Evolutionary conservation across 2,113 vertebrate species (phyloP), one percentile per base, ranked within the genome.

Genomic region (Salvelinus fontinalis): DNA sequence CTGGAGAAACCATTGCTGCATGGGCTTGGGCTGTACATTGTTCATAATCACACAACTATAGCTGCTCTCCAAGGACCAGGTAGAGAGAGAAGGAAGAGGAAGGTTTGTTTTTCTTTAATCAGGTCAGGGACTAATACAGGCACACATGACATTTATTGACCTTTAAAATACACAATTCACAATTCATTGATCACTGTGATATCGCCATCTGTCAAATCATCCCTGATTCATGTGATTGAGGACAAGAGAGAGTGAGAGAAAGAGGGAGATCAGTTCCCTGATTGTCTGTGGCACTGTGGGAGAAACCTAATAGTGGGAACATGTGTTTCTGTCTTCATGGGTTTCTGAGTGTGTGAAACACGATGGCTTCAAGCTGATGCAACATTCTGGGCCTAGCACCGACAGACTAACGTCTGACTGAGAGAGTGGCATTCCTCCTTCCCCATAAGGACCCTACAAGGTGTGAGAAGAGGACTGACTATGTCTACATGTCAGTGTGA

Each of bases 41-140:
- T 11, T 44, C 9, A 44, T 11, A 44, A 44, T 44, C 39, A 44
- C 86, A 80, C 84, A 88, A 22, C 67, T 13, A 83, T 84, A 88
- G 83, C 85, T 83, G 81, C 75, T 70, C 75, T 75, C 67, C 72
- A 71, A 67, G 66, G 34, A 54, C 75, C 80, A 87, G 84, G 76
- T 80, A 85, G 67, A 6, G 77, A 64, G 48, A 82, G 70, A 75
- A 72, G 39, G 75, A 79, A 79, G 6, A 72, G 39, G 75, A 79
- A 76, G 76, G 89, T 89, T 91, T 89, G 87, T 90, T 90, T 90
- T 89, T 91, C 75, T 88, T 86, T 87, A 89, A 89, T 89, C 87
- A 86, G 76, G 76, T 80, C 78, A 64, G 60, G 48, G 71, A 64
- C 75, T 74, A 44, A 24, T 12, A 49, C 69, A 74, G 79, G 76